Conservation (phyloP, 37 sponge, comb jelly and placozoan genomes). For the Ephydatia muelleri region DNA sequence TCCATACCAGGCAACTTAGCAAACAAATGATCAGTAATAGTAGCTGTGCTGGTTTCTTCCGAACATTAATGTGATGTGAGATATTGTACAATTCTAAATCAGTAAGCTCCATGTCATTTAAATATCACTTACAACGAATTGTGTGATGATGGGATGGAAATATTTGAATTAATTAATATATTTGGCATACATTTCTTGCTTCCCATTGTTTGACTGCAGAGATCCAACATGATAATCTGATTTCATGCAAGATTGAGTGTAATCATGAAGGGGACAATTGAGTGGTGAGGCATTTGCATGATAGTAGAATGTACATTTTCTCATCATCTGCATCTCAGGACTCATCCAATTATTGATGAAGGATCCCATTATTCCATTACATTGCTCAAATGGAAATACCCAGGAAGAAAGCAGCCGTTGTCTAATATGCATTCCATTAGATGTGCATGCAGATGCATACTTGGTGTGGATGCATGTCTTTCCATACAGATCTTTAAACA, state of each 20-base stretch:
- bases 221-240: neutral
- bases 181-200: neutral
- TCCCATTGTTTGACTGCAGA: neutral
- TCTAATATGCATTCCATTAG: conserved; percentile 41
- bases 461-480: conserved; percentile 27
- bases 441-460: conserved; percentile 55
- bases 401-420: conserved; percentile 54
- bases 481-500: conserved; percentile 36
- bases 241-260: neutral
- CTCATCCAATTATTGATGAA: conserved; percentile 47
- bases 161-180: neutral
- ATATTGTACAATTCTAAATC: neutral
- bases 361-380: conserved; percentile 60
- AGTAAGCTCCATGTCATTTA: neutral
- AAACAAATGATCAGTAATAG: neutral
- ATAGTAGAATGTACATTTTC: too few species aligned
- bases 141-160: neutral
- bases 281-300: neutral
- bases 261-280: neutral
- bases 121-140: neutral
- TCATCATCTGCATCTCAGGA: conserved; percentile 46
- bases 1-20: conserved; percentile 1
- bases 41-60: neutral
- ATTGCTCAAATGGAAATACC: conserved; percentile 55
- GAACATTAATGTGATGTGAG: neutral